Evolutionary conservation across 2,113 vertebrate genomes (phyloP).

Genomic region (Amia ocellicauda): DNA sequence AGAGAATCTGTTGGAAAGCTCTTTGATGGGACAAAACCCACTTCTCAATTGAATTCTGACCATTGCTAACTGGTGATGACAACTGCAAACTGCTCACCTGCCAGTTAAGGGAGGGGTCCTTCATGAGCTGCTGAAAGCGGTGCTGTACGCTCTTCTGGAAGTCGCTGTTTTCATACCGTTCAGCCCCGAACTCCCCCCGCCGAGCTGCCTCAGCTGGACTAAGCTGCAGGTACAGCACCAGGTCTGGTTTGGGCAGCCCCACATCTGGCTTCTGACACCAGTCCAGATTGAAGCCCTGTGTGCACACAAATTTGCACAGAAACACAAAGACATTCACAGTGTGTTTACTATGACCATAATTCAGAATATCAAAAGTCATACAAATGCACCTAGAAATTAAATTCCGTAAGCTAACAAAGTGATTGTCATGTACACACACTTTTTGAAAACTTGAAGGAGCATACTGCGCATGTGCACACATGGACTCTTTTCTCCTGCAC

Average conservation of each 20-base stretch:
- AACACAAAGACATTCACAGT: not conserved
- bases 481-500: too few relatives aligned
- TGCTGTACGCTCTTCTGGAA: conserved; percentile 78
- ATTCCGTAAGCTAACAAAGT: too few relatives aligned
- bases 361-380: too few relatives aligned
- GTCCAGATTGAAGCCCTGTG: conserved; percentile 82
- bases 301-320: too few relatives aligned
- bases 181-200: conserved; percentile 76
- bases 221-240: conserved; percentile 86
- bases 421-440: too few relatives aligned
- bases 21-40: too few relatives aligned
- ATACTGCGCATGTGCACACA: too few relatives aligned
- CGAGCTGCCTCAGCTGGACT: conserved; percentile 54
- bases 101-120: conserved; percentile 81
- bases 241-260: conserved; percentile 90
- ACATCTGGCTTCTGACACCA: conserved; percentile 88
- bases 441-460: too few relatives aligned
- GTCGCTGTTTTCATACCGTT: conserved; percentile 75
- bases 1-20: too few relatives aligned
- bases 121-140: conserved; percentile 75
- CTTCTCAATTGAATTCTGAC: too few relatives aligned
- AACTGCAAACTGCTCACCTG: conserved; percentile 67
- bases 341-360: not conserved
- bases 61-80: not conserved
- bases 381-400: too few relatives aligned